Percentiles rank a stretch among this genome's conserved stretches.
phyloP scores from a whole-genome alignment of 2,113 vertebrate genomes.

The Eurypyga helias region DNA sequence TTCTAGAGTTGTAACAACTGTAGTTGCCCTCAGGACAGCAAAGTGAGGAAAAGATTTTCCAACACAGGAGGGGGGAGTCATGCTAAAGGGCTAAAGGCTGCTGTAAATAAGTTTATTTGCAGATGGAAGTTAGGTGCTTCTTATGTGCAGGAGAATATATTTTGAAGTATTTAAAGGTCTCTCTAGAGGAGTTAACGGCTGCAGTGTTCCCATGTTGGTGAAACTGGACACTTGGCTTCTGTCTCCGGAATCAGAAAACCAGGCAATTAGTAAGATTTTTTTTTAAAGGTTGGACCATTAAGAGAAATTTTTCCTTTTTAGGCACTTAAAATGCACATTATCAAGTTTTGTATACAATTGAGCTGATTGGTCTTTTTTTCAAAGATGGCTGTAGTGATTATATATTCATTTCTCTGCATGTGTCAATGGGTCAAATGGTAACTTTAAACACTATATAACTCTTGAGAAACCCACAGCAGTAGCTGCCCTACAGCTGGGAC shows the following conservation, averaged over 20 bases:
- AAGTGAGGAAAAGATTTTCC: not conserved
- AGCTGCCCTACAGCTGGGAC: not conserved
- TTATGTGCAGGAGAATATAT: not conserved
- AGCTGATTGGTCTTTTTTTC: not conserved
- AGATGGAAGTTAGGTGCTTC: not conserved
- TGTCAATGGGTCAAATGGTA: not conserved
- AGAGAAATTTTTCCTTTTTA: not conserved
- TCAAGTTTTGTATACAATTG: not conserved
- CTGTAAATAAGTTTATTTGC: not conserved
- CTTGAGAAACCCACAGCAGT: not conserved
- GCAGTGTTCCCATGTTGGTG: not conserved
- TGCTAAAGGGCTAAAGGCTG: not conserved
- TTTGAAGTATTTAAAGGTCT: not conserved
- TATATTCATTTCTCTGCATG: not conserved
- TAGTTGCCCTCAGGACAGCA: not conserved
- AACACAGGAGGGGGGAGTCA: not conserved
- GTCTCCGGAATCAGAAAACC: not conserved
- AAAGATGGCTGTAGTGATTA: not conserved
- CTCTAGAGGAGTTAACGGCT: not conserved
- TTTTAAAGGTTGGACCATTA: not conserved
- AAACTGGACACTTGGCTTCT: not conserved
- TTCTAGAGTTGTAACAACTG: not conserved
- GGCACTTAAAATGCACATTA: not conserved
- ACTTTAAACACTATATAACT: not conserved
- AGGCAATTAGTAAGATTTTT: not conserved